These are phyloP conservation scores for Spisula subtruncata DNA, from an alignment of 2,888 invertebrate species.

Conservation along the genomic window DNA sequence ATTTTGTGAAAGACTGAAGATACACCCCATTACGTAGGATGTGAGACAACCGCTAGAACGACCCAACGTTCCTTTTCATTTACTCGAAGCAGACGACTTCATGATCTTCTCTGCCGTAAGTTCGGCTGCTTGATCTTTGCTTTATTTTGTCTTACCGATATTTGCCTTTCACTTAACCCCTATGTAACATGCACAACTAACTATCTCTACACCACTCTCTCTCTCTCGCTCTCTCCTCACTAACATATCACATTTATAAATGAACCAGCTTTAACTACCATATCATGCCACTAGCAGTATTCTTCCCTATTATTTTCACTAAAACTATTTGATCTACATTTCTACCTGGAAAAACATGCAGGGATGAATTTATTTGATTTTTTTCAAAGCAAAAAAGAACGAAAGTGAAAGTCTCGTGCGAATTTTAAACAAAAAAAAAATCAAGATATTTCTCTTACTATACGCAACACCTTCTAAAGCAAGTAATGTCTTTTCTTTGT, in stretches of 20 bases:
- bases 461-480: too few relatives aligned
- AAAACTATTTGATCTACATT: slow-evolving; percentile 27
- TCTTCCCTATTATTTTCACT: slow-evolving; percentile 47
- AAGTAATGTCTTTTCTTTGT: too few relatives aligned
- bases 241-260: slow-evolving; percentile 39
- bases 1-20: slow-evolving; percentile 21
- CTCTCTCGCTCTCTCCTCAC: not conserved
- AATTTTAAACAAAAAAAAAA: not conserved
- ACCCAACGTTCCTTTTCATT: slow-evolving; percentile 69
- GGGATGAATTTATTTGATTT: slow-evolving; percentile 4
- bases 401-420: not conserved
- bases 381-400: not conserved
- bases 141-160: slow-evolving; percentile 40
- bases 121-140: slow-evolving; percentile 59
- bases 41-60: slow-evolving; percentile 48
- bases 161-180: slow-evolving; percentile 57
- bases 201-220: not conserved
- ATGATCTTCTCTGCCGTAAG: slow-evolving; percentile 52
- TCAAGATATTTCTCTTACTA: too few relatives aligned
- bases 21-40: slow-evolving; percentile 48
- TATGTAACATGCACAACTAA: slow-evolving; percentile 39
- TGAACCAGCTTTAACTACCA: slow-evolving; percentile 46
- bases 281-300: slow-evolving; percentile 41
- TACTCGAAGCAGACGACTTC: slow-evolving; percentile 63
- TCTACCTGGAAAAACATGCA: slow-evolving; percentile 33